These are phyloP conservation scores for Lapara coniferarum DNA, from an alignment of 2,888 invertebrate genomes.

Conservation along the genomic window DNA sequence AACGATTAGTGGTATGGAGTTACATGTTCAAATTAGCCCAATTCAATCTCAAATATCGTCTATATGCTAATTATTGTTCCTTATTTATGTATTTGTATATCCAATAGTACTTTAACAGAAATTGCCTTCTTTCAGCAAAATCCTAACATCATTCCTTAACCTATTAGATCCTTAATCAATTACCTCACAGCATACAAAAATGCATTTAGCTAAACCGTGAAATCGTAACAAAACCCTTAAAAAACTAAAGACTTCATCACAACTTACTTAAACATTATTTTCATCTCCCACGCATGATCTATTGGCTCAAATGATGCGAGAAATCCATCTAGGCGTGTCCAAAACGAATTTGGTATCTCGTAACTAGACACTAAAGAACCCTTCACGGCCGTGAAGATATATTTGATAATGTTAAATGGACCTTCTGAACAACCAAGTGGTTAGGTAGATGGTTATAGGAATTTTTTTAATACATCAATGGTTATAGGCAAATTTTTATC, in stretches of 20 bases:
- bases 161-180: background rate
- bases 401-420: conserved; percentile 1
- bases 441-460: background rate
- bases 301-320: conserved; percentile 4
- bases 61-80: too few relatives aligned
- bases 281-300: conserved; percentile 17
- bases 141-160: too few relatives aligned
- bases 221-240: background rate
- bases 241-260: conserved; percentile 3
- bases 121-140: too few relatives aligned
- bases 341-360: conserved; percentile 27
- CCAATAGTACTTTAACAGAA: too few relatives aligned
- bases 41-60: too few relatives aligned
- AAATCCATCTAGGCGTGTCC: conserved; percentile 23
- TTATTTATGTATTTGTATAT: too few relatives aligned
- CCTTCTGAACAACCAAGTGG: background rate
- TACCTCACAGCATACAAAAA: background rate
- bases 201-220: background rate
- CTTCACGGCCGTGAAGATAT: conserved; percentile 15
- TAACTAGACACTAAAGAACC: conserved; percentile 20
- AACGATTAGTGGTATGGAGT: too few relatives aligned
- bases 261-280: conserved; percentile 2
- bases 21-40: too few relatives aligned
- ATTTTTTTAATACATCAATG: too few relatives aligned
- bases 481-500: too few relatives aligned